Evolutionary conservation across 2,888 invertebrate species (phyloP).

Genomic region (Petrolisthes manimaculis): DNA sequence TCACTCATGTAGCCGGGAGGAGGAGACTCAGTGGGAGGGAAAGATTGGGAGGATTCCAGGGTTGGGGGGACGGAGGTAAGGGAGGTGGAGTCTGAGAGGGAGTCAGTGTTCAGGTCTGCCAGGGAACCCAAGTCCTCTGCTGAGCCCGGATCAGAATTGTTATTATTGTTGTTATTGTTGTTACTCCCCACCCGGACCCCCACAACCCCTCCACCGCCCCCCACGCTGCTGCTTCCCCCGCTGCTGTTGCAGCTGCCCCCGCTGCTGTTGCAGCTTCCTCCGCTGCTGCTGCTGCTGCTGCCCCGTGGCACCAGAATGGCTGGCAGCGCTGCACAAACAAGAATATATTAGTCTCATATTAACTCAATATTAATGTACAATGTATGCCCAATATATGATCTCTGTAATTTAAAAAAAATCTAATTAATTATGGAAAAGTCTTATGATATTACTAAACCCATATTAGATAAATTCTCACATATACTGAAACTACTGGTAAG

Average conservation of each 20-base stretch:
- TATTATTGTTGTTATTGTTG: neutral
- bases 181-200: neutral
- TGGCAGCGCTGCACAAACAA: constrained; percentile 76
- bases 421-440: too few relatives aligned
- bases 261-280: constrained; percentile 43
- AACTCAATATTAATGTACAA: too few relatives aligned
- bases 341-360: neutral
- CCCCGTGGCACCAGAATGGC: constrained; percentile 82
- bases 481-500: too few relatives aligned
- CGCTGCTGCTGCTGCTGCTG: constrained; percentile 69
- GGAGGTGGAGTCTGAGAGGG: constrained; percentile 68
- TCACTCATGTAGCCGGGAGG: constrained; percentile 98
- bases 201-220: constrained; percentile 7
- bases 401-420: too few relatives aligned
- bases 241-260: constrained; percentile 49
- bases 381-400: too few relatives aligned
- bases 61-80: constrained; percentile 70
- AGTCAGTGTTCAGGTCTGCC: constrained; percentile 66
- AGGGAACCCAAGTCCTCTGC: constrained; percentile 63
- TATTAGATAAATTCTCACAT: too few relatives aligned
- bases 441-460: too few relatives aligned
- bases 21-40: constrained; percentile 86
- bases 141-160: constrained; percentile 69
- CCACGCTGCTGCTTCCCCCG: constrained; percentile 41
- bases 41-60: constrained; percentile 49